phyloP scores from a whole-genome alignment of 2,113 vertebrate genomes.

The Melanerpes aurifrons region DNA sequence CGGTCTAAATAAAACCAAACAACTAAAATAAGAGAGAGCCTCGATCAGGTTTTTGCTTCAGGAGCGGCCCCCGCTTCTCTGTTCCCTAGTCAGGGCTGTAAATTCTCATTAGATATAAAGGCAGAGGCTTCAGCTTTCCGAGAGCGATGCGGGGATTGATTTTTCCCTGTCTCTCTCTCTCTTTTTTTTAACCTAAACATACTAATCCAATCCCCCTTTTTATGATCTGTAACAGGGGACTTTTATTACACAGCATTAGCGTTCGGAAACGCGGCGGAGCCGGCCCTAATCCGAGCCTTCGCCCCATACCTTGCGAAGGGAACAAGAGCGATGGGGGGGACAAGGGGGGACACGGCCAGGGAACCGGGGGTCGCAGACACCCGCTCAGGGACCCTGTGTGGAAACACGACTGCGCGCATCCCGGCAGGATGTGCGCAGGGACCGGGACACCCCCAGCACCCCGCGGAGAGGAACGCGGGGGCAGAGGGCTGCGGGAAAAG shows the following conservation, averaged over 20 bases:
- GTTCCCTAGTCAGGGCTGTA: constrained; percentile 12
- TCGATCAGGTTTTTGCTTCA: neutral
- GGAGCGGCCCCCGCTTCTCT: neutral
- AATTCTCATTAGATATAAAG: constrained; percentile 44
- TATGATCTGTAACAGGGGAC: constrained; percentile 63
- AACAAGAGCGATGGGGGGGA: neutral
- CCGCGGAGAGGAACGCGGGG: neutral
- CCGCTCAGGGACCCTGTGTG: neutral
- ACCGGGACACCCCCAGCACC: neutral
- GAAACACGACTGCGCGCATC: neutral
- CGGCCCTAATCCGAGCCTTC: neutral
- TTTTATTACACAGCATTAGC: constrained; percentile 60
- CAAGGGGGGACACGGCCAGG: neutral
- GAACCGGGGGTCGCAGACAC: neutral
- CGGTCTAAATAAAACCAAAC: neutral
- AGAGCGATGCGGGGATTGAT: neutral
- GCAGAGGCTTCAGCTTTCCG: constrained; percentile 3
- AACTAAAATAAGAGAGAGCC: neutral
- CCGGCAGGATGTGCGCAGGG: too few species aligned
- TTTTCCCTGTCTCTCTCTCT: neutral
- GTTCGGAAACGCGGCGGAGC: constrained; percentile 31
- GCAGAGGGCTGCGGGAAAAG: neutral
- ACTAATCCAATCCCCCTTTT: constrained; percentile 67
- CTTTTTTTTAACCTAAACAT: constrained; percentile 21
- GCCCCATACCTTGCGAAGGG: neutral